These are phyloP conservation scores for Rynchops niger DNA, from an alignment of 2,113 vertebrate species.

Conservation along the genomic window DNA sequence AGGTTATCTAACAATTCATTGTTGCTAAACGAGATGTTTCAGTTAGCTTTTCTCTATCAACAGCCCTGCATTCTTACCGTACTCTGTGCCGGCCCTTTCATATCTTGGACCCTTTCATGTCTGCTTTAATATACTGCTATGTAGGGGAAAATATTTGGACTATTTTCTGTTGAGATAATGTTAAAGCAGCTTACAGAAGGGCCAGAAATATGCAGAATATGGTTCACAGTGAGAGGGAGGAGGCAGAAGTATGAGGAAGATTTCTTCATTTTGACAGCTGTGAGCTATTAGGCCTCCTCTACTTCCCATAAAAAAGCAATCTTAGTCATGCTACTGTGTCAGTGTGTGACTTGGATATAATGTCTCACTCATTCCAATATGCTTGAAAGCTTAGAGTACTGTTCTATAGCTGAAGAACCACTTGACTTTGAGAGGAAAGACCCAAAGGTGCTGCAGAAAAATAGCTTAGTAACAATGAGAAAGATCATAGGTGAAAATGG, in stretches of 20 bases:
- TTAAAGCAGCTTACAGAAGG: neutral
- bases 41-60: neutral
- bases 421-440: neutral
- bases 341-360: neutral
- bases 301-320: neutral
- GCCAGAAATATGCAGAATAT: neutral
- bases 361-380: neutral
- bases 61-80: neutral
- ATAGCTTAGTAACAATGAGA: neutral
- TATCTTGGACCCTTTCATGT: neutral
- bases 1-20: neutral
- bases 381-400: neutral
- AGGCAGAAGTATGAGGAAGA: neutral
- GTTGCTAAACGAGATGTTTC: accelerated
- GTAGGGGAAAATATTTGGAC: neutral
- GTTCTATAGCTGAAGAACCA: neutral
- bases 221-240: neutral
- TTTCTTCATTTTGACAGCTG: neutral
- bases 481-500: neutral
- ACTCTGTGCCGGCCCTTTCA: neutral
- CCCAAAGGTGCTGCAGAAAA: neutral
- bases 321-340: neutral
- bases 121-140: neutral
- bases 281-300: neutral
- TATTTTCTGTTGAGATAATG: neutral